These are phyloP conservation scores for Venturia canescens DNA, from an alignment of 1,140 invertebrate genomes.

Conservation along the genomic window DNA sequence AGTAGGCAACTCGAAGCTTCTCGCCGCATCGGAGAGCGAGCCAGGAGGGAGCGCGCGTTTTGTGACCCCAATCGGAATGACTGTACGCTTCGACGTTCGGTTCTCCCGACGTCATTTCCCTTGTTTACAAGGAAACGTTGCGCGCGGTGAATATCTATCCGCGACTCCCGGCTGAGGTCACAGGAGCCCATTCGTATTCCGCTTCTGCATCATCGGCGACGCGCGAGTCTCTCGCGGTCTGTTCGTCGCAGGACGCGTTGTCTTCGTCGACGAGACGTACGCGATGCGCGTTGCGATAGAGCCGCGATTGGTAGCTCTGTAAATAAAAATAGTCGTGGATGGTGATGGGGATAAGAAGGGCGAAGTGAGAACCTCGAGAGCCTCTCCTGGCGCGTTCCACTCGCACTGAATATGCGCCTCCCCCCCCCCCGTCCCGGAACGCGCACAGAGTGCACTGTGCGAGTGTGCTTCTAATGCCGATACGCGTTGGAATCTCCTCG, in stretches of 20 bases:
- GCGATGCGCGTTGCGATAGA: constrained; percentile 16
- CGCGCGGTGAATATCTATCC: constrained; percentile 67
- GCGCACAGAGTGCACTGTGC: constrained; percentile 66
- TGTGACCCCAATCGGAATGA: constrained; percentile 60
- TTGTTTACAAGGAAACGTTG: constrained; percentile 72
- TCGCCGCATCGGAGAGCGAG: background rate
- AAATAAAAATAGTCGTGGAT: constrained; percentile 34
- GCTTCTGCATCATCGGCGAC: constrained; percentile 25
- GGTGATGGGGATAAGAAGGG: constrained; percentile 26
- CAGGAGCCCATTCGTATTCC: constrained; percentile 69
- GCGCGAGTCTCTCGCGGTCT: constrained; percentile 56
- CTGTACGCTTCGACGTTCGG: constrained; percentile 52
- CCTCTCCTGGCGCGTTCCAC: background rate
- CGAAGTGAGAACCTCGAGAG: background rate
- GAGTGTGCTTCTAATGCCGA: constrained; percentile 72
- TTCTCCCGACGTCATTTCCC: constrained; percentile 61
- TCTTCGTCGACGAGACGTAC: constrained; percentile 14
- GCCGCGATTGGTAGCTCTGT: background rate
- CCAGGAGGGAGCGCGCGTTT: background rate
- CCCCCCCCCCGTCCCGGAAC: too few relatives aligned
- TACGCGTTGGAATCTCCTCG: constrained; percentile 66
- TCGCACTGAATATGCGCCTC: background rate
- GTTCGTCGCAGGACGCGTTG: constrained; percentile 48
- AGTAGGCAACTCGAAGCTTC: background rate
- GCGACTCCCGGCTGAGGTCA: constrained; percentile 58